Base-by-base conservation (phyloP, 1,140 invertebrate species). In the Caenorhabditis briggsae region DNA sequence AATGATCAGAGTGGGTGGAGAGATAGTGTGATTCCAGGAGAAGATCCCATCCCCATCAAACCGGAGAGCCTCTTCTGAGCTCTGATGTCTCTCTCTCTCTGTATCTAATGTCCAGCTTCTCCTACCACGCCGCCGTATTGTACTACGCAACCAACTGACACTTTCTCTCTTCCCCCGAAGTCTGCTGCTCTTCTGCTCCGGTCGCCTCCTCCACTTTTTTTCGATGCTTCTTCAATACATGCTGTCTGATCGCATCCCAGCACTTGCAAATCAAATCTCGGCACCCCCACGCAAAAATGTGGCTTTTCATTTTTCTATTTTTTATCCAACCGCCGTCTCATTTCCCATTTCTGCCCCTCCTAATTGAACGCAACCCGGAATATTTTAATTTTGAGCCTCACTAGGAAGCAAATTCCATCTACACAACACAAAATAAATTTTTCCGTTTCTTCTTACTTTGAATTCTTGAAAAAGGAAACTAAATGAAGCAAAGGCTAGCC, bases 221-320 rank as follows among this genome's bases (percentile, higher is more conserved):
- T 74, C 23, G 46, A 78, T 78, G 46, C 43, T 78, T 50, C 70
- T 78, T 78, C 70, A 78, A 78, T 50, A 8, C 46, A 53, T 78
- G 43, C 46, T 78, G 70, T 78, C 70, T 78, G 43, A 50, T 50
- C 70, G 43, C 65, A 70, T 43, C 65, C 18, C 12, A 78, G 23
- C 43, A 78, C 70, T 78, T 18, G 70, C 70, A 78, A 78, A 78
- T 78, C 70, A 78, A 78, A 78, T 78, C 70, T 78, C 46, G n/a
- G 46, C 70, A 78, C 50, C 70, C 70, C 70, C 43, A 33, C 70
- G 70, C 70, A 78, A 53, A 78, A 43, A 41, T n/a, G 70, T 25
- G 46, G 53, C 33, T 53, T 2, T 20, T 18, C 7, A 78, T n/a
- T 53, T 78, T 78, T 46, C 46, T 46, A 55, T 74, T 74, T 78